Percentiles rank a stretch among this genome's conserved stretches.
Evolutionary conservation across 2,113 vertebrate genomes (phyloP).

Genomic region (Alexandromys fortis): DNA sequence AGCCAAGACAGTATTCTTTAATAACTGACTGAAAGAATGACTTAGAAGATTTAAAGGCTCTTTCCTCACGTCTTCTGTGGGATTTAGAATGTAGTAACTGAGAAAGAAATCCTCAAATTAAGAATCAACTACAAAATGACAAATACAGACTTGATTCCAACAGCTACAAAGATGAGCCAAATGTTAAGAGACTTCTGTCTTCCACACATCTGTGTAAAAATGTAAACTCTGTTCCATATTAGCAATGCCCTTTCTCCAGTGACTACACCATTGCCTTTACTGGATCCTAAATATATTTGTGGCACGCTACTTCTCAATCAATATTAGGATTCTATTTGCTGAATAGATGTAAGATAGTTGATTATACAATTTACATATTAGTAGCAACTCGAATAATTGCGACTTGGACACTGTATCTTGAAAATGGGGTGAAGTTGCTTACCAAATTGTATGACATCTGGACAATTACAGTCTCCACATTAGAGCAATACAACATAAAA

Average conservation of each 20-base stretch:
- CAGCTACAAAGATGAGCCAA: neutral
- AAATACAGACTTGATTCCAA: neutral
- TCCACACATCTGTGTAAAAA: neutral
- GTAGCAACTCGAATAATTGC: neutral
- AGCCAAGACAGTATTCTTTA: neutral
- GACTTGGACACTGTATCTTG: neutral
- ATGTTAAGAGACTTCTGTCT: neutral
- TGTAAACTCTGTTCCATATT: neutral
- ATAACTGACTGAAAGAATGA: slow-evolving; percentile 6
- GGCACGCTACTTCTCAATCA: neutral
- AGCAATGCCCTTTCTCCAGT: neutral
- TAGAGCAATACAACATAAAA: neutral
- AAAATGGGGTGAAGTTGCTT: slow-evolving; percentile 12
- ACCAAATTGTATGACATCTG: neutral
- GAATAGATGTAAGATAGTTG: neutral
- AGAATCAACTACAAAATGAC: neutral
- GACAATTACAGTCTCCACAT: neutral
- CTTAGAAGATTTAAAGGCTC: neutral
- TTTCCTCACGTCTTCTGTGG: neutral
- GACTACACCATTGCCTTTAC: neutral
- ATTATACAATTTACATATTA: neutral
- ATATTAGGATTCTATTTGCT: slow-evolving; percentile 23
- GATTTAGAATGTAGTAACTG: neutral
- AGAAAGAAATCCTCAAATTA: neutral
- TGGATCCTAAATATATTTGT: neutral